Percentiles rank a stretch among this genome's conserved stretches.
phyloP scores from a whole-genome alignment of 2,113 vertebrate genomes.

The Ptyas mucosa region DNA sequence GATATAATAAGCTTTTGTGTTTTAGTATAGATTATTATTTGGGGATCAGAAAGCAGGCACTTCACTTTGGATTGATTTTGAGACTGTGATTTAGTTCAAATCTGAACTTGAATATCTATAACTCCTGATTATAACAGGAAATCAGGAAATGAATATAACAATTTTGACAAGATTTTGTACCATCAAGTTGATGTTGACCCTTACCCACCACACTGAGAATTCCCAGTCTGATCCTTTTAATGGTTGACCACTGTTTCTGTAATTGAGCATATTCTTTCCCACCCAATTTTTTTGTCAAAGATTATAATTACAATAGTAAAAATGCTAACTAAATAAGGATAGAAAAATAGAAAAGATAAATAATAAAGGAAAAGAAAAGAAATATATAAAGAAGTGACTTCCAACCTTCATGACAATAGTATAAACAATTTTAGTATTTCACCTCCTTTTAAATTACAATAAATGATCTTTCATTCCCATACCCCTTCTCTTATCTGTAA shows the following conservation, averaged over 20 bases:
- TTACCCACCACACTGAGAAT: background rate
- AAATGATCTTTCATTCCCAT: background rate
- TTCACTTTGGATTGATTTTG: background rate
- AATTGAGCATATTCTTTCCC: background rate
- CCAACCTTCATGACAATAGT: background rate
- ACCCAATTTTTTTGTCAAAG: background rate
- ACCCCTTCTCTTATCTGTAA: background rate
- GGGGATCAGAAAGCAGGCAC: background rate
- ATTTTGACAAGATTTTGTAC: background rate
- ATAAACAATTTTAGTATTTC: background rate
- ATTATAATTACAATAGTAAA: background rate
- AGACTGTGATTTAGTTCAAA: background rate
- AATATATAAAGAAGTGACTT: background rate
- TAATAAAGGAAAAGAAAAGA: background rate
- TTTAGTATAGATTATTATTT: background rate
- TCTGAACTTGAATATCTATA: background rate
- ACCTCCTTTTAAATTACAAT: background rate
- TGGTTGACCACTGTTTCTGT: background rate
- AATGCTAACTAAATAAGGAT: background rate
- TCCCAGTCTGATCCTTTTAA: background rate
- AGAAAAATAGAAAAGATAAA: background rate
- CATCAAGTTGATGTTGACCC: background rate
- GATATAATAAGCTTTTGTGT: conserved; percentile 21
- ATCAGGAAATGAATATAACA: background rate
- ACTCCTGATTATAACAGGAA: background rate